Conservation (phyloP, 2,888 invertebrate genomes). For the Xestoiulus laeticollis region DNA sequence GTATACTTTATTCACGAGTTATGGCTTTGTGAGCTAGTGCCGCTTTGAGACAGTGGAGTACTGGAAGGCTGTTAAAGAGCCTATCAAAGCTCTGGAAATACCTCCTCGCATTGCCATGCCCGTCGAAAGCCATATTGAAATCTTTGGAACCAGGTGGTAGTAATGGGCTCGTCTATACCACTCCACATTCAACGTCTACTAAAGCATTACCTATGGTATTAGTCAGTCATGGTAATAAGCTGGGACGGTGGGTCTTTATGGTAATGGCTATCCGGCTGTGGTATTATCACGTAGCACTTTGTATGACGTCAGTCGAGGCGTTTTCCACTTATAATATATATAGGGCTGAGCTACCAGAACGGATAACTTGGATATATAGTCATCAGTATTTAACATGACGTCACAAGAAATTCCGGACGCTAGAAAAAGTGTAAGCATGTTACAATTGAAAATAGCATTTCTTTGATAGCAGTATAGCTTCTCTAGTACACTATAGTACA, state of each 20-base stretch:
- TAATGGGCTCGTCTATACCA: neutral
- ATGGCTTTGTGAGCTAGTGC: conserved; percentile 33
- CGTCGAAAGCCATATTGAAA: conserved; percentile 16
- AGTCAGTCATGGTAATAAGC: conserved; percentile 25
- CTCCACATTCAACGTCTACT: neutral
- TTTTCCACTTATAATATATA: neutral
- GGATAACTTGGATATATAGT: too few relatives aligned
- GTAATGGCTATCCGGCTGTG: neutral
- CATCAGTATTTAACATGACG: too few relatives aligned
- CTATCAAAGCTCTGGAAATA: conserved; percentile 27
- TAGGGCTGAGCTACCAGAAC: too few relatives aligned
- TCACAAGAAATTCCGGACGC: too few relatives aligned
- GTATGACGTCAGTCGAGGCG: neutral
- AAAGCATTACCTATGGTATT: neutral
- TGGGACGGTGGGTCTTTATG: neutral
- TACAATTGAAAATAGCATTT: too few relatives aligned
- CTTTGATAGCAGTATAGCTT: too few relatives aligned
- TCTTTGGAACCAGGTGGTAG: conserved; percentile 4
- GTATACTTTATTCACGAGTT: conserved; percentile 37
- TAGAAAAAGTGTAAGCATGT: too few relatives aligned
- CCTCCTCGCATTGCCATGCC: neutral
- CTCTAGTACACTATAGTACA: too few relatives aligned
- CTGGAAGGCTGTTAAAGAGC: conserved; percentile 34
- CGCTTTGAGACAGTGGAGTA: conserved; percentile 5
- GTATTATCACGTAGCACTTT: neutral